Percentiles rank a stretch among this genome's conserved stretches.
phyloP scores from a whole-genome alignment of 1,140 invertebrate species.

The Gerris buenoi region DNA sequence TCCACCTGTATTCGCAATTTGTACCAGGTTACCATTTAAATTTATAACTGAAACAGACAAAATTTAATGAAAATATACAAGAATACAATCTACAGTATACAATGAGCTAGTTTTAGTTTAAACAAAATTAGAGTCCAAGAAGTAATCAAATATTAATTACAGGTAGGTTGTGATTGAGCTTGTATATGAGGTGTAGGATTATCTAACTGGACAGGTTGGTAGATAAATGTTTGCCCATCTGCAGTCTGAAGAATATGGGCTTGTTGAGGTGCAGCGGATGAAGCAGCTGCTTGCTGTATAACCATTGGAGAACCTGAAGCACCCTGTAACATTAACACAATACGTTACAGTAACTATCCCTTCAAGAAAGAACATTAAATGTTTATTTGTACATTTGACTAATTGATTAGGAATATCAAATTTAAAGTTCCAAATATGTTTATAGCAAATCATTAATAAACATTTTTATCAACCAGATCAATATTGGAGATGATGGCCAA shows the following conservation, averaged over 20 bases:
- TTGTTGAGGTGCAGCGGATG: slow-evolving; percentile 36
- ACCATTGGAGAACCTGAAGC: slow-evolving; percentile 25
- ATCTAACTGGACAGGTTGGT: slow-evolving; percentile 57
- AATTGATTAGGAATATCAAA: too few species aligned
- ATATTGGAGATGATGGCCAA: too few species aligned
- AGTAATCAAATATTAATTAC: too few species aligned
- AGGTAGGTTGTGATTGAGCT: slow-evolving; percentile 41
- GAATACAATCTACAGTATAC: neutral
- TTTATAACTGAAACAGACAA: slow-evolving; percentile 56
- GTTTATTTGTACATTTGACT: too few species aligned
- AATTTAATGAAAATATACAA: too few species aligned
- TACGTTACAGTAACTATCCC: too few species aligned
- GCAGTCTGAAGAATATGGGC: slow-evolving; percentile 75
- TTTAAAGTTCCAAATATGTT: too few species aligned
- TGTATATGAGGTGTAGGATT: slow-evolving; percentile 39
- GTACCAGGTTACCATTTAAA: slow-evolving; percentile 55
- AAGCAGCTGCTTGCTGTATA: slow-evolving; percentile 33
- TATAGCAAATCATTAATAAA: too few species aligned
- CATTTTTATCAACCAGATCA: too few species aligned
- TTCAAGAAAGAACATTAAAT: too few species aligned
- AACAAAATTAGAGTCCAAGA: neutral
- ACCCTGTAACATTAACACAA: neutral
- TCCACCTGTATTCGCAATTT: slow-evolving; percentile 34
- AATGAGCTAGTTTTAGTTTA: neutral
- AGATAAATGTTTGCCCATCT: slow-evolving; percentile 86